These are phyloP conservation scores for Biston stratarius DNA, from an alignment of 2,888 invertebrate species.

Conservation along the genomic window DNA sequence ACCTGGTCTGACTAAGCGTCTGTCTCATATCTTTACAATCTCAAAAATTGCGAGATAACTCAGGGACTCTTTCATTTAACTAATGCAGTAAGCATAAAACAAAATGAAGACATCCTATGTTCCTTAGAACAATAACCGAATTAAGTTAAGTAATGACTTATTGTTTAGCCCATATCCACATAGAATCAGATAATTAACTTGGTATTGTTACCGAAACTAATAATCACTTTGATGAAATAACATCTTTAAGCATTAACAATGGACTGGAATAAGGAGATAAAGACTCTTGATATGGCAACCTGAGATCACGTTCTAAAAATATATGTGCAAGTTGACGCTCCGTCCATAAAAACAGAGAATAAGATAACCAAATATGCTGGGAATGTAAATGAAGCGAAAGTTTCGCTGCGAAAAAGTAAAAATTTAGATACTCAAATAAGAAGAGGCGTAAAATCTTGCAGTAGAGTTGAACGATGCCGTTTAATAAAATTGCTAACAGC, in stretches of 20 bases:
- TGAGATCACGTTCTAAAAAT: slow-evolving; percentile 47
- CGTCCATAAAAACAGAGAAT: slow-evolving; percentile 36
- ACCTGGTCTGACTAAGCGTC: slow-evolving; percentile 21
- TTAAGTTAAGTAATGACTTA: slow-evolving; percentile 53
- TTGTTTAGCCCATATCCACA: slow-evolving; percentile 49
- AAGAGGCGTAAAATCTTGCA: slow-evolving; percentile 16
- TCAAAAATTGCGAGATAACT: slow-evolving; percentile 2
- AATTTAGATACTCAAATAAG: slow-evolving; percentile 33
- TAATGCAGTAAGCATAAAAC: slow-evolving; percentile 31
- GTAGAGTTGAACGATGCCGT: background rate
- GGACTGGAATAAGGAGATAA: slow-evolving; percentile 35
- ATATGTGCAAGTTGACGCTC: slow-evolving; percentile 40
- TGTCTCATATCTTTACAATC: slow-evolving; percentile 14
- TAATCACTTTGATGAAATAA: slow-evolving; percentile 59
- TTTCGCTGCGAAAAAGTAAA: slow-evolving; percentile 36
- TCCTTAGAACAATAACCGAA: slow-evolving; percentile 46
- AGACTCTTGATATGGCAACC: slow-evolving; percentile 32
- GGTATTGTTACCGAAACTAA: slow-evolving; percentile 64
- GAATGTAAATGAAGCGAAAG: slow-evolving; percentile 50
- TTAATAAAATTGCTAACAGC: background rate
- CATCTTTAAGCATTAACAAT: slow-evolving; percentile 54
- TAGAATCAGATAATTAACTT: slow-evolving; percentile 37
- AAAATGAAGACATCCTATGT: slow-evolving; percentile 34
- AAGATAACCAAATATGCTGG: slow-evolving; percentile 40
- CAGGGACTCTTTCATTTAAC: slow-evolving; percentile 20